phyloP scores from a whole-genome alignment of 2,888 invertebrate species.

The Trissoscelio sp. region DNA sequence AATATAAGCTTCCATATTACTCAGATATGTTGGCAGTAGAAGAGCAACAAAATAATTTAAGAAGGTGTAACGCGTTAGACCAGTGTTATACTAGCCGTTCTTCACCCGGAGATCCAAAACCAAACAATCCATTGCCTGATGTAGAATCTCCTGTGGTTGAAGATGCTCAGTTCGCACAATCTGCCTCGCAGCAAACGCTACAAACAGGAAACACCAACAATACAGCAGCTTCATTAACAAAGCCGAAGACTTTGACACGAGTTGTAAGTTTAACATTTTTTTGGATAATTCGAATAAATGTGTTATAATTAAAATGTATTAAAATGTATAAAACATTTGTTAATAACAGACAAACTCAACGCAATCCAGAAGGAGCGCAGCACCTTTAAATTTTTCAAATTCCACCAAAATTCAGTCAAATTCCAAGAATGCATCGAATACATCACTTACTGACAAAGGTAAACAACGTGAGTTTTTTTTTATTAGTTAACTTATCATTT shows the following conservation, averaged over 20 bases:
- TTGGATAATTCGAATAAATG: no score
- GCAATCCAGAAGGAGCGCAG: conserved; percentile 47
- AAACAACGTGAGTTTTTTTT: neutral
- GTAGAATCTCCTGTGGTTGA: conserved; percentile 76
- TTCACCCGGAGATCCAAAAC: conserved; percentile 86
- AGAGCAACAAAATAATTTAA: conserved; percentile 86
- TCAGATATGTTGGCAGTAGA: conserved; percentile 83
- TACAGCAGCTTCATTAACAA: conserved; percentile 57
- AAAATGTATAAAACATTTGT: neutral
- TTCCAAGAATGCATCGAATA: conserved; percentile 51
- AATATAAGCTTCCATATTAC: no score
- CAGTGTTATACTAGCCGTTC: conserved; percentile 90
- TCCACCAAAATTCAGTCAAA: conserved; percentile 21
- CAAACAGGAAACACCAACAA: conserved; percentile 53
- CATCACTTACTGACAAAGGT: conserved; percentile 50
- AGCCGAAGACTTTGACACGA: conserved; percentile 66
- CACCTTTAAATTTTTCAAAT: conserved; percentile 35
- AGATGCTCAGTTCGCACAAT: conserved; percentile 69
- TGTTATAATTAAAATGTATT: no score
- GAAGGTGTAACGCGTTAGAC: conserved; percentile 87
- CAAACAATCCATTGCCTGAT: conserved; percentile 77
- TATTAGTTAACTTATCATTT: no score
- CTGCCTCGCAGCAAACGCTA: neutral
- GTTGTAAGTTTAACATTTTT: conserved; percentile 62
- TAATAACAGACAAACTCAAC: conserved; percentile 32